These are phyloP conservation scores for Hipparchia sbordonii DNA, from an alignment of 2,888 invertebrate genomes.

Conservation along the genomic window DNA sequence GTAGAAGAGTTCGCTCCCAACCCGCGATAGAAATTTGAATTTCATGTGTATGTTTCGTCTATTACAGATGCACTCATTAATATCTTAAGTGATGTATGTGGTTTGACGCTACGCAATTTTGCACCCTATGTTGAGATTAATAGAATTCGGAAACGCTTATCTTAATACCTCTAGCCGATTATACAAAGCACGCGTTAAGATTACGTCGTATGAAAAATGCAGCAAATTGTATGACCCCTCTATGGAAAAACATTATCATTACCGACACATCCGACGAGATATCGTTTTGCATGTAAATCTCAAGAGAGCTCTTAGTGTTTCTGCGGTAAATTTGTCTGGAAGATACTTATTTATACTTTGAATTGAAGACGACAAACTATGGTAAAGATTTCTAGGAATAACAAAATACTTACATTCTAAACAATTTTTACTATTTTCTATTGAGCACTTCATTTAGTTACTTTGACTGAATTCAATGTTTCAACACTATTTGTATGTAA, in stretches of 20 bases:
- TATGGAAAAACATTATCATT: slow-evolving; percentile 79
- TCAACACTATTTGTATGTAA: too few relatives aligned
- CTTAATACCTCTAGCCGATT: slow-evolving; percentile 54
- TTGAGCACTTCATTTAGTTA: too few relatives aligned
- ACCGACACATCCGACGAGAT: slow-evolving; percentile 58
- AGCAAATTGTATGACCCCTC: slow-evolving; percentile 79
- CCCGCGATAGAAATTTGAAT: slow-evolving; percentile 80
- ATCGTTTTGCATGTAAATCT: slow-evolving; percentile 78
- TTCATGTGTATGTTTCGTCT: slow-evolving; percentile 82
- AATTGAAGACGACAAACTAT: not conserved
- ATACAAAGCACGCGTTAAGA: slow-evolving; percentile 72
- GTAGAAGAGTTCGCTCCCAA: slow-evolving; percentile 78
- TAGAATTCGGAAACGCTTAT: slow-evolving; percentile 45
- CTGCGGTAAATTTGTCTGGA: slow-evolving; percentile 47
- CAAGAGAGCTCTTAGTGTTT: slow-evolving; percentile 49
- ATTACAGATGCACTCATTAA: slow-evolving; percentile 83
- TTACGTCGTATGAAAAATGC: slow-evolving; percentile 77
- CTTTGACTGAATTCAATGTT: too few relatives aligned
- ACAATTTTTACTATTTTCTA: too few relatives aligned
- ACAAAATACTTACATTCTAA: too few relatives aligned
- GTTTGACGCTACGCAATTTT: slow-evolving; percentile 53
- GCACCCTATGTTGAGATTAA: slow-evolving; percentile 51
- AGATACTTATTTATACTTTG: slow-evolving; percentile 15
- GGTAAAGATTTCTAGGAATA: not conserved
- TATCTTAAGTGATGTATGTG: slow-evolving; percentile 81